Evolutionary conservation across 1,140 invertebrate genomes (phyloP).

Genomic region (Drosophila subpulchrella): DNA sequence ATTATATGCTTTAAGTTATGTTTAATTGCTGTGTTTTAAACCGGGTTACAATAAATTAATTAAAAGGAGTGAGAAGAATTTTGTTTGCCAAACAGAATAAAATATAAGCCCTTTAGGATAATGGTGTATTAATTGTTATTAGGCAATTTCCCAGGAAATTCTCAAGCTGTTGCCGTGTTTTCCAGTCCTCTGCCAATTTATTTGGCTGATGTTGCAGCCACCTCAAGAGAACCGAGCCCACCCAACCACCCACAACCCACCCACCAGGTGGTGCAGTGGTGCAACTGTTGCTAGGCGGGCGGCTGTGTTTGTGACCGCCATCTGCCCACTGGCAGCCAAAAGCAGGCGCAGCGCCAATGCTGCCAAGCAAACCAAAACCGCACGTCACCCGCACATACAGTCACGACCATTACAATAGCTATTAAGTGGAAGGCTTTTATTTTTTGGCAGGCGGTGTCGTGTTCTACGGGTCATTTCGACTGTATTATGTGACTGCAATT

Average conservation of each 20-base stretch:
- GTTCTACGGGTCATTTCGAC: conserved; percentile 64
- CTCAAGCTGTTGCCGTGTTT: neutral
- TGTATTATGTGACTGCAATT: conserved; percentile 62
- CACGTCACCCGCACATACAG: conserved; percentile 67
- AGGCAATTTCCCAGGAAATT: neutral
- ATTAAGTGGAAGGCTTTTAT: conserved; percentile 13
- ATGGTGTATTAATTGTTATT: neutral
- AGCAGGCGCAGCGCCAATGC: conserved; percentile 39
- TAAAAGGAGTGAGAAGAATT: no score
- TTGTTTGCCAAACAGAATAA: no score
- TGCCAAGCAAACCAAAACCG: conserved; percentile 46
- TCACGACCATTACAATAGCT: conserved; percentile 53
- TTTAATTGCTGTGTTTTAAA: no score
- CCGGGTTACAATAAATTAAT: no score
- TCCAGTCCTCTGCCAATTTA: conserved; percentile 15
- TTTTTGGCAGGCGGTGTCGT: conserved; percentile 57
- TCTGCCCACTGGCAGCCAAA: conserved; percentile 43
- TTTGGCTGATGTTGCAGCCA: conserved; percentile 6
- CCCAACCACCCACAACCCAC: neutral
- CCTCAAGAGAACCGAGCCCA: neutral
- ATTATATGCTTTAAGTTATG: no score
- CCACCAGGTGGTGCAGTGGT: neutral
- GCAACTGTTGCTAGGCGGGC: conserved; percentile 41
- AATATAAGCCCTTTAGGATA: no score
- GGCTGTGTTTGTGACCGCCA: conserved; percentile 40